Evolutionary conservation across 2,113 vertebrate genomes (phyloP).

Genomic region (Nycticryphes semicollaris): DNA sequence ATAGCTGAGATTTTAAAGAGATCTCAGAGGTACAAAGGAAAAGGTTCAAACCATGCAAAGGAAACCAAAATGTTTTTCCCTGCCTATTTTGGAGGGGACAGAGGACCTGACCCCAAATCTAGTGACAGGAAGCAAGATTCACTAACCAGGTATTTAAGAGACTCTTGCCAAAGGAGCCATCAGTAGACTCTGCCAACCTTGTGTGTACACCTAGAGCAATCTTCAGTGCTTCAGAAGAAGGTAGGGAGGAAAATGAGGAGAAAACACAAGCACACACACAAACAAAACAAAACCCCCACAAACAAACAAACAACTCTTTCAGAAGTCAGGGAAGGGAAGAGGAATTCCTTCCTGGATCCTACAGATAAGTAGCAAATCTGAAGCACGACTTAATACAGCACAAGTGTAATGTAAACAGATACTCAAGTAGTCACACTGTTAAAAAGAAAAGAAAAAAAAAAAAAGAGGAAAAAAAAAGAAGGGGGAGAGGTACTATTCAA

Average conservation of each 20-base stretch:
- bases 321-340: neutral
- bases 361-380: neutral
- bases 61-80: neutral
- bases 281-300: neutral
- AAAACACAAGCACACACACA: neutral
- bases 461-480: too few relatives aligned
- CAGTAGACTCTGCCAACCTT: neutral
- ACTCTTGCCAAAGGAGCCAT: neutral
- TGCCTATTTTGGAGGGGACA: neutral
- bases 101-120: neutral
- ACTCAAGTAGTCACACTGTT: neutral
- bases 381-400: neutral
- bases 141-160: neutral
- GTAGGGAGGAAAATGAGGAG: neutral
- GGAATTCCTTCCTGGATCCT: neutral
- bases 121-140: neutral
- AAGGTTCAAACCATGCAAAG: neutral
- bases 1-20: neutral
- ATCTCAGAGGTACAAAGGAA: neutral
- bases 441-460: neutral
- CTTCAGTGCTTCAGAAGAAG: neutral
- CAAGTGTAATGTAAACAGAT: slow-evolving; percentile 31
- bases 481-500: slow-evolving; percentile 7
- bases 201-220: neutral
- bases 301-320: neutral